Evolutionary conservation across 2,113 vertebrate genomes (phyloP).

Genomic region (Siniperca chuatsi): DNA sequence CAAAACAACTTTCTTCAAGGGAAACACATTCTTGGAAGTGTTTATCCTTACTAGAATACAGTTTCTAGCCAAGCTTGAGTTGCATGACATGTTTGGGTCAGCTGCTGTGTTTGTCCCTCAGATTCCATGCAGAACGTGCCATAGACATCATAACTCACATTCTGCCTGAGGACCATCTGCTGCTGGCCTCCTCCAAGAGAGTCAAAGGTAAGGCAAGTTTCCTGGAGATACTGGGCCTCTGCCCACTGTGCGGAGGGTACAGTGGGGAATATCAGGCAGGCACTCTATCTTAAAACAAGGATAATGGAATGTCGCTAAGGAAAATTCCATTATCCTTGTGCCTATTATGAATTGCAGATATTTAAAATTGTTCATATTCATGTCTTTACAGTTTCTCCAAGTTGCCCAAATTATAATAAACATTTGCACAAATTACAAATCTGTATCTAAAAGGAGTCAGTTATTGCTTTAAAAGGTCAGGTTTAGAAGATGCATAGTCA

Average conservation of each 20-base stretch:
- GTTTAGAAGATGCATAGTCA: not conserved
- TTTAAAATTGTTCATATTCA: not conserved
- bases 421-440: not conserved
- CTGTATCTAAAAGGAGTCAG: not conserved
- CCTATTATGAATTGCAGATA: not conserved
- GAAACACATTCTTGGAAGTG: slow-evolving; percentile 47
- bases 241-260: slow-evolving; percentile 31
- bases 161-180: slow-evolving; percentile 98
- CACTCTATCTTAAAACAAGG: not conserved
- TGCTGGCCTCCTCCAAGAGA: slow-evolving; percentile 98
- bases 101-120: slow-evolving; percentile 70
- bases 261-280: not conserved
- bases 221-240: slow-evolving; percentile 1
- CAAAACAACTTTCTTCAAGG: slow-evolving; percentile 25
- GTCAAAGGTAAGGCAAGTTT: slow-evolving; percentile 91
- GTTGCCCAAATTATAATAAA: not conserved
- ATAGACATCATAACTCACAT: slow-evolving; percentile 99
- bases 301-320: not conserved
- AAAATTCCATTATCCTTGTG: not conserved
- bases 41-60: slow-evolving; percentile 17
- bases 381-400: not conserved
- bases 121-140: slow-evolving; percentile 99
- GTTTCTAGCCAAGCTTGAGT: slow-evolving; percentile 28
- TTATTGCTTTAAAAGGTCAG: not conserved
- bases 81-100: slow-evolving; percentile 13